Evolutionary conservation across 2,797 vertebrate species (phyloP).

Genomic region (Chromis chromis): DNA sequence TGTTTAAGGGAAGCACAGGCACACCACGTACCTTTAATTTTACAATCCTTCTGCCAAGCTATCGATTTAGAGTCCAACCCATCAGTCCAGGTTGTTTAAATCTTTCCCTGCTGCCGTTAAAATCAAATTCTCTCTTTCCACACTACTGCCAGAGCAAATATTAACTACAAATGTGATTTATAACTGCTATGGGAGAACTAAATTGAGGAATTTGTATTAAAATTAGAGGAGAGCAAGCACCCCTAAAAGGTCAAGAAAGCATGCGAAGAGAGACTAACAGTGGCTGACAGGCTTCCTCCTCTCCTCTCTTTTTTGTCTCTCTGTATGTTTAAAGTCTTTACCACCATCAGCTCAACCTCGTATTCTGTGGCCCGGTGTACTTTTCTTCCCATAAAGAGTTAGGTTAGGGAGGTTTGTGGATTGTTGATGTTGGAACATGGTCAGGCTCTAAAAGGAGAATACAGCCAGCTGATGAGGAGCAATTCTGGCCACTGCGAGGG

Average conservation of each 20-base stretch:
- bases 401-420: constrained; percentile 50
- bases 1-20: not conserved
- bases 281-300: not conserved
- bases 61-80: constrained; percentile 7
- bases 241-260: constrained; percentile 5
- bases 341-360: constrained; percentile 40
- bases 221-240: constrained; percentile 12
- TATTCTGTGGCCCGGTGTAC: constrained; percentile 46
- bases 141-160: constrained; percentile 29
- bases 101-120: constrained; percentile 34
- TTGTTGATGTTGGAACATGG: constrained; percentile 62
- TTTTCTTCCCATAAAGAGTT: constrained; percentile 55
- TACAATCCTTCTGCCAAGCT: constrained; percentile 13
- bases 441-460: constrained; percentile 37
- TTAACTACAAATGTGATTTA: constrained; percentile 11
- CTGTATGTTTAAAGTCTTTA: constrained; percentile 31
- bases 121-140: constrained; percentile 10
- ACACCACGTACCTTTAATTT: constrained; percentile 16
- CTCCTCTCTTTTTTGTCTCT: constrained; percentile 12
- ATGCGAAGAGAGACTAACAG: not conserved
- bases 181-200: not conserved
- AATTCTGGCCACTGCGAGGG: constrained; percentile 9
- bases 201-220: constrained; percentile 30
- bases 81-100: constrained; percentile 32
- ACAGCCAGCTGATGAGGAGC: constrained; percentile 33